phyloP scores from a whole-genome alignment of 2,113 vertebrate species.

The Hippocampus abdominalis region DNA sequence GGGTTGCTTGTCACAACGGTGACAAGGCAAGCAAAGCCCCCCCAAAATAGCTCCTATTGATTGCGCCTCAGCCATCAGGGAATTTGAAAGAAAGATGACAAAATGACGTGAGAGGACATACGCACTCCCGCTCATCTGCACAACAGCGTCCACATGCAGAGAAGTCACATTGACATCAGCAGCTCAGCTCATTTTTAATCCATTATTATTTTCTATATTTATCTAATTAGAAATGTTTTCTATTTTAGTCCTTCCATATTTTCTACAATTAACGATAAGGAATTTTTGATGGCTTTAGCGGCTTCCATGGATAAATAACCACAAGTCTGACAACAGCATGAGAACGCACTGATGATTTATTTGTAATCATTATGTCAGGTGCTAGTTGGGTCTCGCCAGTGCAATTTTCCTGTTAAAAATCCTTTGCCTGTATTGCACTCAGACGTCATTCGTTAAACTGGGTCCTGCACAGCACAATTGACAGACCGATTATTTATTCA shows the following conservation, averaged over 20 bases:
- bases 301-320: too few relatives aligned
- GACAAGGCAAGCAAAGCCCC: not conserved
- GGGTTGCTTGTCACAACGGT: conserved; percentile 8
- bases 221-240: too few relatives aligned
- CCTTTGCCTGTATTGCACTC: too few relatives aligned
- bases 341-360: not conserved
- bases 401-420: too few relatives aligned
- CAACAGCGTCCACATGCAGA: not conserved
- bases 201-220: too few relatives aligned
- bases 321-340: too few relatives aligned
- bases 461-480: not conserved
- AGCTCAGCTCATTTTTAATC: not conserved
- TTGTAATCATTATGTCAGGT: not conserved
- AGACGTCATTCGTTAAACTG: too few relatives aligned
- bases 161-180: not conserved
- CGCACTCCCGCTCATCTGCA: not conserved
- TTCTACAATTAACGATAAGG: too few relatives aligned
- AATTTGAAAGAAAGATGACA: conserved; percentile 12
- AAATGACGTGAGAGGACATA: not conserved
- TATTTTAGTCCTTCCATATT: too few relatives aligned
- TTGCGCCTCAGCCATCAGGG: conserved; percentile 29
- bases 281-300: too few relatives aligned
- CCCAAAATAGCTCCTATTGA: conserved; percentile 28
- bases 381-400: not conserved
- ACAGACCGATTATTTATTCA: conserved; percentile 16